Conservation (phyloP, 2,888 invertebrate genomes). For the Ichneumon xanthorius region DNA sequence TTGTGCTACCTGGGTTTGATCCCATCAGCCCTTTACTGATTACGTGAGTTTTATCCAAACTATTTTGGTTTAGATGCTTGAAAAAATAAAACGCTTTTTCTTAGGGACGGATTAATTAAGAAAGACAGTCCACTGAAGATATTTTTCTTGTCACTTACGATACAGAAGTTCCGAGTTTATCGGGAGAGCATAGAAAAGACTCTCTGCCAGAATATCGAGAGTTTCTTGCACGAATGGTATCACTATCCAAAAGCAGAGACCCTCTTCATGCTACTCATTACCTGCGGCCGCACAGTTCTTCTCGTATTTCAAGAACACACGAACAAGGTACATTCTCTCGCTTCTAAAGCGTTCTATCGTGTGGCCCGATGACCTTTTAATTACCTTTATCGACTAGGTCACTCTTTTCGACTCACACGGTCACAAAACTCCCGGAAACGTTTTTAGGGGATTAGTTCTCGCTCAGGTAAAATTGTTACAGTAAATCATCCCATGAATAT, state of each 20-base stretch:
- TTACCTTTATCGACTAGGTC: conserved; percentile 79
- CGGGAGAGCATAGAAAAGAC: conserved; percentile 83
- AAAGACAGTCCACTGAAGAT: background rate
- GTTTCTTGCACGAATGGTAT: conserved; percentile 85
- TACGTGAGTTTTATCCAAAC: no score
- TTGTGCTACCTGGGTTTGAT: no score
- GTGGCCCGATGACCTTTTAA: no score
- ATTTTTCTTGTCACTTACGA: background rate
- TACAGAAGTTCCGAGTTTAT: conserved; percentile 85
- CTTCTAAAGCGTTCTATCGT: no score
- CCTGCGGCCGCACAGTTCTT: conserved; percentile 86
- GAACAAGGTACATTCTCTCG: conserved; percentile 76
- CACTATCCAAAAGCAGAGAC: conserved; percentile 80
- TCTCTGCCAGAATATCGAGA: conserved; percentile 84
- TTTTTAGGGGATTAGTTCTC: conserved; percentile 85
- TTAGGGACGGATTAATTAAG: background rate
- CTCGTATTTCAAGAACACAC: conserved; percentile 85
- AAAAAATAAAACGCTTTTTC: no score
- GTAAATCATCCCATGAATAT: background rate
- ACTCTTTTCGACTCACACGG: conserved; percentile 86
- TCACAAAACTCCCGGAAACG: conserved; percentile 78
- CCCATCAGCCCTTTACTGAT: no score
- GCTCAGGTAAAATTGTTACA: conserved; percentile 82
- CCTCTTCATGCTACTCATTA: conserved; percentile 86
- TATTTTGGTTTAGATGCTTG: no score